A percentile compares a stretch with the other conserved stretches of the same genome.
These are phyloP conservation scores for Trididemnum miniatum DNA, from an alignment of 23 tunicate species.

Conservation along the genomic window DNA sequence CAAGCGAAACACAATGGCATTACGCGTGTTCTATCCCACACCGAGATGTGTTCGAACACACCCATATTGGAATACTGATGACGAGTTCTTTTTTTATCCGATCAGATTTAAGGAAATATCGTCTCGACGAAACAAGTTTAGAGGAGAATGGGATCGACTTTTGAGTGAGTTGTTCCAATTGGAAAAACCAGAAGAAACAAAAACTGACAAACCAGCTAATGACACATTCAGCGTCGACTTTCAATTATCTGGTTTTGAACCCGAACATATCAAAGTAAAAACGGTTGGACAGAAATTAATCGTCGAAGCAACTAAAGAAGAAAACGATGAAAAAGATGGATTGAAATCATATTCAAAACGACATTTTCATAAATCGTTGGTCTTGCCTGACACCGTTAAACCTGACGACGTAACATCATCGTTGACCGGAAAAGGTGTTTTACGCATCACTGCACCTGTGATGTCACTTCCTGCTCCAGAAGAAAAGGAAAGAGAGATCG, in stretches of 20 bases:
- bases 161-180: background rate
- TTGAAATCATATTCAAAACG: constrained; percentile 14
- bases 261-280: constrained; percentile 34
- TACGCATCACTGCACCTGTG: constrained; percentile 64
- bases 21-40: background rate
- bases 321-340: constrained; percentile 28
- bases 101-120: background rate
- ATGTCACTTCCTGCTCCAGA: constrained; percentile 24
- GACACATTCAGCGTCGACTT: background rate
- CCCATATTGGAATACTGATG: background rate
- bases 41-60: background rate
- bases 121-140: background rate
- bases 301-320: constrained; percentile 43
- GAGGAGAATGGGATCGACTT: background rate
- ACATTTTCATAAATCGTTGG: constrained; percentile 41
- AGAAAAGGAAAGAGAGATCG: constrained; percentile 23
- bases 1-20: background rate
- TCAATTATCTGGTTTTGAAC: constrained; percentile 16
- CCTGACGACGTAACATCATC: constrained; percentile 49
- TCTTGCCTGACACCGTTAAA: constrained; percentile 53
- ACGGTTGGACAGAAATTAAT: constrained; percentile 50
- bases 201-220: background rate
- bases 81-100: background rate
- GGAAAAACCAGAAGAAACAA: background rate
- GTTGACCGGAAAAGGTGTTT: constrained; percentile 31